A percentile compares a stretch with the other conserved stretches of the same genome.
Evolutionary conservation across 2,888 invertebrate species (phyloP).

Genomic region (Notocelia uddmanniana): DNA sequence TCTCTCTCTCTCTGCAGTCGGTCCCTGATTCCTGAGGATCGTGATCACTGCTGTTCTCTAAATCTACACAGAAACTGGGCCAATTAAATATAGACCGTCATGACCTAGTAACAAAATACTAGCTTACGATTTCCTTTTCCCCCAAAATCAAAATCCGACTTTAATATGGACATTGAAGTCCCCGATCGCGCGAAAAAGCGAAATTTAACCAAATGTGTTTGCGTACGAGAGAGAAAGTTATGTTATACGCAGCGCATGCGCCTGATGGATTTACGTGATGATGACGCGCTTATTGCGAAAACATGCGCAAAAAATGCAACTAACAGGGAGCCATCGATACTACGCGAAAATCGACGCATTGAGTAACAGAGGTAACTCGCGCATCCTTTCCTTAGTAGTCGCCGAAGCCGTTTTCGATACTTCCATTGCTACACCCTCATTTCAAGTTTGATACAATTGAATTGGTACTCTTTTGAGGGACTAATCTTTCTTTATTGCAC

Average conservation of each 20-base stretch:
- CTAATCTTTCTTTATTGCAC: background rate
- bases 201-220: constrained; percentile 70
- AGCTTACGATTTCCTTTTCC: background rate
- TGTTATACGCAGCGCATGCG: constrained; percentile 63
- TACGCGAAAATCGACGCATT: constrained; percentile 29
- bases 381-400: constrained; percentile 16
- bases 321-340: constrained; percentile 32
- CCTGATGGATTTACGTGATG: constrained; percentile 63
- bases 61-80: background rate
- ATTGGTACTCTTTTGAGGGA: background rate
- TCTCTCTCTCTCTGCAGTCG: too few species aligned
- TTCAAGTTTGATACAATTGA: background rate
- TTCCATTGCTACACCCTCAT: background rate
- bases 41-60: too few species aligned
- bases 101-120: background rate
- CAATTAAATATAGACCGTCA: background rate
- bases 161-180: constrained; percentile 19
- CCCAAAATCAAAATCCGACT: background rate
- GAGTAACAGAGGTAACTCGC: constrained; percentile 32
- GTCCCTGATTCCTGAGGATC: too few species aligned
- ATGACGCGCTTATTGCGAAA: constrained; percentile 70
- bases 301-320: constrained; percentile 54
- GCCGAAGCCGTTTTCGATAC: background rate
- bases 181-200: constrained; percentile 65
- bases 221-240: constrained; percentile 73